Conservation (phyloP, 2,113 vertebrate species). For the Reinhardtius hippoglossoides region DNA sequence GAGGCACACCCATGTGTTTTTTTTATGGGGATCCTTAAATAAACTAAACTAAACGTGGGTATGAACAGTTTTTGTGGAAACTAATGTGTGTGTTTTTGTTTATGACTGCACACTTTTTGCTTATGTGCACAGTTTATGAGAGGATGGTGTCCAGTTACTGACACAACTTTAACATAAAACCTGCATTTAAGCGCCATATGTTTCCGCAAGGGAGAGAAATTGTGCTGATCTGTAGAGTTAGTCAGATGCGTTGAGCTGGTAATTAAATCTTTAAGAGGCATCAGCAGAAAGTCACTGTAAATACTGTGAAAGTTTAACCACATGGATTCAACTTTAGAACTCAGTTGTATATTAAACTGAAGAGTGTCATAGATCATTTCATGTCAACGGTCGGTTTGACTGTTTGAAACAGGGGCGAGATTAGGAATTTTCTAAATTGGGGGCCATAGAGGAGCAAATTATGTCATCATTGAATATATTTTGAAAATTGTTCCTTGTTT, state of each 20-base stretch:
- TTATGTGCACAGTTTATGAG: neutral
- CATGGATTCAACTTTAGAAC: conserved; percentile 14
- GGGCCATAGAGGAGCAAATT: no score
- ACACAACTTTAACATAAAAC: conserved; percentile 30
- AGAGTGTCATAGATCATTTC: neutral
- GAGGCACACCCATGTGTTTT: no score
- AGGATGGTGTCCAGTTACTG: neutral
- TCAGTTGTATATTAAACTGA: neutral
- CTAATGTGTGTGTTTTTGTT: neutral
- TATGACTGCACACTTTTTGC: neutral
- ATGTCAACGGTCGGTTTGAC: no score
- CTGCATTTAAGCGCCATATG: conserved; percentile 55
- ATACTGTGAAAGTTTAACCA: conserved; percentile 36
- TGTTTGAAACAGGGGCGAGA: no score
- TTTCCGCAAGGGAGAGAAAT: conserved; percentile 41
- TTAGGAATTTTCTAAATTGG: neutral
- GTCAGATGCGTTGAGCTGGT: conserved; percentile 53
- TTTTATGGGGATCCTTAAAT: no score
- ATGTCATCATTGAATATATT: no score
- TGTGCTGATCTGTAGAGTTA: conserved; percentile 62
- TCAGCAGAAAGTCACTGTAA: conserved; percentile 57
- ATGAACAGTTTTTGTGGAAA: neutral
- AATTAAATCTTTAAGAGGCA: conserved; percentile 62
- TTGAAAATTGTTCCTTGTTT: no score
- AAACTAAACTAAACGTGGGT: neutral